Conservation (phyloP, 2,888 invertebrate genomes). For the Oscheius onirici region DNA sequence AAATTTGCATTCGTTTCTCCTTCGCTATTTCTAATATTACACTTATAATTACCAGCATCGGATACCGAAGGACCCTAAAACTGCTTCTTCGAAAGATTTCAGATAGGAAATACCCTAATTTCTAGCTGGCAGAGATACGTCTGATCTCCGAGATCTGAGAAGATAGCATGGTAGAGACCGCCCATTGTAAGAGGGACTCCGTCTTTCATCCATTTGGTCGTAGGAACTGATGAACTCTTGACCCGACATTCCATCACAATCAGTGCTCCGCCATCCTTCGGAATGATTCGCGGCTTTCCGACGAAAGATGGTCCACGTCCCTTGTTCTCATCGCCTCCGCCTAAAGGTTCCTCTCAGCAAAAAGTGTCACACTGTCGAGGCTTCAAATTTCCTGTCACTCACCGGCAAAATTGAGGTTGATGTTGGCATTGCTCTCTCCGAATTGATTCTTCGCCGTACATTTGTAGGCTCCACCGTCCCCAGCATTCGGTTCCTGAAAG, state of each 20-base stretch:
- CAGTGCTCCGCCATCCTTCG: conserved; percentile 89
- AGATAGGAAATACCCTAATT: conserved; percentile 61
- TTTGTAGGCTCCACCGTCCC: conserved; percentile 97
- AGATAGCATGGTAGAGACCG: conserved; percentile 66
- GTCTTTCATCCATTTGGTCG: conserved; percentile 72
- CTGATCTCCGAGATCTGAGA: conserved; percentile 70
- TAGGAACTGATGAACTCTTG: conserved; percentile 87
- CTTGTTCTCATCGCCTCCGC: conserved; percentile 74
- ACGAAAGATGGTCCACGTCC: conserved; percentile 83
- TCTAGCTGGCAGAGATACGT: conserved; percentile 71
- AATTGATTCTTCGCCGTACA: conserved; percentile 98
- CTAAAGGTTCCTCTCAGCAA: not conserved
- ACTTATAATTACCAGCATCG: conserved; percentile 97
- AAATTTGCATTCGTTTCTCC: conserved; percentile 97
- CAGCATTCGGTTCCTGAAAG: conserved; percentile 84
- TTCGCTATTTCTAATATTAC: conserved; percentile 92
- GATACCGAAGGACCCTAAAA: conserved; percentile 88
- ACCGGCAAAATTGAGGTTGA: conserved; percentile 98
- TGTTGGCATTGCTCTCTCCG: conserved; percentile 99
- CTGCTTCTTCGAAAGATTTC: not conserved
- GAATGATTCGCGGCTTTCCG: conserved; percentile 98
- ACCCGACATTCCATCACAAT: conserved; percentile 95
- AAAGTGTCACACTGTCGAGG: conserved; percentile 1
- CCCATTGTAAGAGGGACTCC: conserved; percentile 66
- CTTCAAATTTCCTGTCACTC: conserved; percentile 4